Evolutionary conservation across 2,113 vertebrate species (phyloP).

Genomic region (Condylura cristata): DNA sequence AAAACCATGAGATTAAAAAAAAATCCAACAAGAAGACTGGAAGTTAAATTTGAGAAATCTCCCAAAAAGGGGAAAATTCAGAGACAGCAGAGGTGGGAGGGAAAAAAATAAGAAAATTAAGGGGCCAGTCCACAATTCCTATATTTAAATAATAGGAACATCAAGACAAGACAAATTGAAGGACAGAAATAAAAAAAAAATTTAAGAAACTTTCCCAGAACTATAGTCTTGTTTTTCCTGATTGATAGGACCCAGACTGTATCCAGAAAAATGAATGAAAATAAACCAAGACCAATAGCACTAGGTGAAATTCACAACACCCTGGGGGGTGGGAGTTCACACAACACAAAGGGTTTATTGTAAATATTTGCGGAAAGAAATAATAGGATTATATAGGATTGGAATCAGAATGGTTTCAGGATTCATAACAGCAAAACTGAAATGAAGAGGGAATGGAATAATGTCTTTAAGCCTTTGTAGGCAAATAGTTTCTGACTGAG

Average conservation of each 20-base stretch:
- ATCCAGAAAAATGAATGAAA: neutral
- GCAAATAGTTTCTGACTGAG: neutral
- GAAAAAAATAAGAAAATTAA: slow-evolving; percentile 4
- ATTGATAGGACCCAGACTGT: neutral
- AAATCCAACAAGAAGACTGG: neutral
- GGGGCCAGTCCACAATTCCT: neutral
- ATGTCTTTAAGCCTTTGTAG: neutral
- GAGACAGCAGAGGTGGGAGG: neutral
- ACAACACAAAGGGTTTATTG: neutral
- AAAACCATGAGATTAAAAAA: neutral
- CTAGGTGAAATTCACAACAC: neutral
- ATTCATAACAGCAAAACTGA: neutral
- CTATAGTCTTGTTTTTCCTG: neutral
- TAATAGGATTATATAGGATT: neutral
- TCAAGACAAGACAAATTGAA: neutral
- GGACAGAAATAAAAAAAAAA: slow-evolving; percentile 13
- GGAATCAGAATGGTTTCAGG: neutral
- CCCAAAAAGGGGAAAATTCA: neutral
- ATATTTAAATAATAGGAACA: neutral
- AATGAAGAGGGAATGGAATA: neutral
- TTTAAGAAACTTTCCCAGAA: neutral
- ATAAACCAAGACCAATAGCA: neutral
- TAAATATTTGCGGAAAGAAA: neutral
- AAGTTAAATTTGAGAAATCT: neutral
- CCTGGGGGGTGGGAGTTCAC: no score